Evolutionary conservation across 2,797 vertebrate species (phyloP).

Genomic region (Falco berigora): DNA sequence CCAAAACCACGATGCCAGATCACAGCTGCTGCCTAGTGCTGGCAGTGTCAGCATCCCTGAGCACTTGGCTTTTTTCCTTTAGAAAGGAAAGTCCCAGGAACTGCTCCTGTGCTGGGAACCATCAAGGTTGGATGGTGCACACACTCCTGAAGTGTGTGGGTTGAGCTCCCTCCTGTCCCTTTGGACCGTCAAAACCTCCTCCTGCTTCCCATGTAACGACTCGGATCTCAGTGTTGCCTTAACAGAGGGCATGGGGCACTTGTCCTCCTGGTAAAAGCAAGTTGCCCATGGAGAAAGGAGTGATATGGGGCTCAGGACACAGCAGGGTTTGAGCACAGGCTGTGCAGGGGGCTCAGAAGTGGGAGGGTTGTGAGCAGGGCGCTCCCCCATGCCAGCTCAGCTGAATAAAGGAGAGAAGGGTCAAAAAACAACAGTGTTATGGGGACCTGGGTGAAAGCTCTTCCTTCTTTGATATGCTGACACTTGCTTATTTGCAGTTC

Average conservation of each 20-base stretch:
- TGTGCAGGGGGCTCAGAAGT: neutral
- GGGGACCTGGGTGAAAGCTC: neutral
- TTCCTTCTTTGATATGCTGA: neutral
- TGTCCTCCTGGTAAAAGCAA: neutral
- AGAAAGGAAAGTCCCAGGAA: neutral
- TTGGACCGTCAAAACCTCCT: neutral
- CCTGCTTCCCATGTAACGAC: neutral
- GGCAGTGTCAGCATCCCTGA: neutral
- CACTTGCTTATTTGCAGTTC: neutral
- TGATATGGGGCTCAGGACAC: neutral
- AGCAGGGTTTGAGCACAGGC: neutral
- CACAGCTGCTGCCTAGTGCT: neutral
- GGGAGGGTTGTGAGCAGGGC: neutral
- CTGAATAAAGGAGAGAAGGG: neutral
- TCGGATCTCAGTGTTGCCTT: fast-evolving
- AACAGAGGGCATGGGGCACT: neutral
- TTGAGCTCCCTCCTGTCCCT: neutral
- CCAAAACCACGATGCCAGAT: neutral
- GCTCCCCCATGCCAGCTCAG: fast-evolving
- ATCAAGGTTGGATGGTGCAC: neutral
- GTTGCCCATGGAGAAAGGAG: neutral
- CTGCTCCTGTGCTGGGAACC: neutral
- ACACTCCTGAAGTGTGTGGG: neutral
- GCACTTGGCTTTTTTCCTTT: neutral
- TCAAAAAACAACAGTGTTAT: neutral